Evolutionary conservation across 2,797 vertebrate genomes (phyloP).

Genomic region (Avahi laniger): DNA sequence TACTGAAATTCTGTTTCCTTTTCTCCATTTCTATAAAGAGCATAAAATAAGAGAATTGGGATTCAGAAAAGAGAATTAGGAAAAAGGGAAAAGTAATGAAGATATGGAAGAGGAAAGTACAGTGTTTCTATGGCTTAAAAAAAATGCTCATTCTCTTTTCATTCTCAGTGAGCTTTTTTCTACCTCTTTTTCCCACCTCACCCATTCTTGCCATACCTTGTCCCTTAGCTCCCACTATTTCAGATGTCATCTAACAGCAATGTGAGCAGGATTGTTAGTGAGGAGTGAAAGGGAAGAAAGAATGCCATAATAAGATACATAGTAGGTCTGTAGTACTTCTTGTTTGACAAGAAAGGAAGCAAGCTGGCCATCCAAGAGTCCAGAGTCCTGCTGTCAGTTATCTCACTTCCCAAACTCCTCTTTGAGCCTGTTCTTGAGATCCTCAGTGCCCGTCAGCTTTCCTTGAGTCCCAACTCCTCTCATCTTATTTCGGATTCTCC

Average conservation of each 20-base stretch:
- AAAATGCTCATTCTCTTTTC: neutral
- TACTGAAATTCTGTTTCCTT: neutral
- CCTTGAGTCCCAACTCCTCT: neutral
- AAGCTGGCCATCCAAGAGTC: neutral
- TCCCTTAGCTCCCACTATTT: neutral
- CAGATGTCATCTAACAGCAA: neutral
- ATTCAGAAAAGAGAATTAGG: constrained; percentile 31
- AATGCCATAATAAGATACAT: neutral
- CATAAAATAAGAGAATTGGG: constrained; percentile 2
- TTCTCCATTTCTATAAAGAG: constrained; percentile 17
- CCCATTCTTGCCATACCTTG: neutral
- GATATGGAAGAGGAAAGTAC: neutral
- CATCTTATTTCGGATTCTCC: neutral
- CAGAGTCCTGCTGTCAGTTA: neutral
- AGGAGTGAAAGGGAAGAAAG: neutral
- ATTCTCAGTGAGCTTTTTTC: neutral
- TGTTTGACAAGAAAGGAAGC: neutral
- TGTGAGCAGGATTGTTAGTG: neutral
- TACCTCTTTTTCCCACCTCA: neutral
- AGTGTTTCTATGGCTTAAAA: neutral
- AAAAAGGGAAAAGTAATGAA: neutral
- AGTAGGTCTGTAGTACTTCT: neutral
- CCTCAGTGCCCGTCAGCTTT: neutral
- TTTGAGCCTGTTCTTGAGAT: neutral
- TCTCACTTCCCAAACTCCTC: neutral